These are phyloP conservation scores for Periophthalmus magnuspinnatus DNA, from an alignment of 2,797 vertebrate species.

Conservation along the genomic window DNA sequence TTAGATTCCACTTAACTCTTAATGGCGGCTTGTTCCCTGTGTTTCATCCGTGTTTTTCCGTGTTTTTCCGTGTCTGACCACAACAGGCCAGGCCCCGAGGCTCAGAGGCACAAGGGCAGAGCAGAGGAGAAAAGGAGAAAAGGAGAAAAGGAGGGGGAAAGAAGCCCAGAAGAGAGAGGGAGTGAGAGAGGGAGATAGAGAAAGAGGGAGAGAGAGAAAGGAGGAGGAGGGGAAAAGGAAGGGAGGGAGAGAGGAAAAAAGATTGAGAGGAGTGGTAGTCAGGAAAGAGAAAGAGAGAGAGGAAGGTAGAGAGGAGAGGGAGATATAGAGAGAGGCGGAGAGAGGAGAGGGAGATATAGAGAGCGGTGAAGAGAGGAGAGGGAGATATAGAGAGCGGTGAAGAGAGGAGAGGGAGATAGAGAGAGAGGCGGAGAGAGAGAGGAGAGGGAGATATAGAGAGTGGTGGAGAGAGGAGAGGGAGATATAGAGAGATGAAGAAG, in stretches of 20 bases:
- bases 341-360: background rate
- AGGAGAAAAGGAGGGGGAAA: background rate
- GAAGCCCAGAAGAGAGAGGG: too few species aligned
- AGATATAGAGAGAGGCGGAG: too few species aligned
- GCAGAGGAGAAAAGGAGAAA: background rate
- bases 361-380: background rate
- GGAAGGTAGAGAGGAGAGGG: too few species aligned
- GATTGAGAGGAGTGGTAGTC: too few species aligned
- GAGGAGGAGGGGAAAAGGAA: background rate
- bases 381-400: background rate
- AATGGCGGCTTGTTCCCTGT: background rate
- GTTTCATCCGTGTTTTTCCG: background rate
- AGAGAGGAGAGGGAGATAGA: background rate
- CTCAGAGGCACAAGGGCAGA: background rate
- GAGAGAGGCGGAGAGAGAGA: background rate
- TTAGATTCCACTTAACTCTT: background rate
- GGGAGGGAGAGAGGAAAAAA: too few species aligned
- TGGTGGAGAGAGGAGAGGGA: background rate
- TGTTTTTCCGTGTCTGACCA: background rate
- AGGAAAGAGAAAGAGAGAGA: too few species aligned
- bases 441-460: too few species aligned
- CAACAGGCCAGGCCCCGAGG: background rate
- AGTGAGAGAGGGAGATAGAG: too few species aligned
- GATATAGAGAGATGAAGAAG: background rate
- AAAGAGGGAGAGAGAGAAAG: background rate